These are phyloP conservation scores for Mareca penelope DNA, from an alignment of 2,797 vertebrate species.

Conservation along the genomic window DNA sequence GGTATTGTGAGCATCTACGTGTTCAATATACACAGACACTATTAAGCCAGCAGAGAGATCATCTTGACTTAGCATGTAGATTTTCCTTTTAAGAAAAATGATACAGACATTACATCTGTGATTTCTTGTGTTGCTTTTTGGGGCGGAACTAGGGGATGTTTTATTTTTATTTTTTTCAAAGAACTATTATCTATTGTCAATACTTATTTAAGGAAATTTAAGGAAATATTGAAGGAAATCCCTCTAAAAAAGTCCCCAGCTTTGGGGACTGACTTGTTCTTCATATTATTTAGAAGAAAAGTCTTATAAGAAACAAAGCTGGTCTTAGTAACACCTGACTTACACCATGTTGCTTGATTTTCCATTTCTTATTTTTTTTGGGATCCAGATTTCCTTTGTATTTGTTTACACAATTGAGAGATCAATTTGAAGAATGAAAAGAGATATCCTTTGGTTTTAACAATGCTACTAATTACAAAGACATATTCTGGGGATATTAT, in stretches of 20 bases:
- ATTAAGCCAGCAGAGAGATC: constrained; percentile 14
- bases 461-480: background rate
- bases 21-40: background rate
- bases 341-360: background rate
- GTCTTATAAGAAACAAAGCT: background rate
- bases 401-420: background rate
- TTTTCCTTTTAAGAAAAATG: background rate
- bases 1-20: constrained; percentile 23
- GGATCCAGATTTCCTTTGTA: background rate
- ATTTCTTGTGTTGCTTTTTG: background rate
- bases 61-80: constrained; percentile 1
- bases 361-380: background rate
- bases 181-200: background rate
- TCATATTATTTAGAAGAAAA: background rate
- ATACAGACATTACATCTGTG: background rate
- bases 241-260: background rate
- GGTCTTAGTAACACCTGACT: background rate
- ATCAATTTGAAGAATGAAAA: background rate
- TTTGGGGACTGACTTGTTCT: background rate
- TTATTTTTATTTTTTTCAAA: background rate
- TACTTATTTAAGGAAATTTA: background rate
- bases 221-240: background rate
- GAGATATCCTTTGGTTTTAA: background rate
- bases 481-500: background rate
- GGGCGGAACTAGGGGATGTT: background rate